Percentiles rank a stretch among this genome's conserved stretches.
Conservation (phyloP, 2,797 vertebrate genomes). For the Protonibea diacanthus region DNA sequence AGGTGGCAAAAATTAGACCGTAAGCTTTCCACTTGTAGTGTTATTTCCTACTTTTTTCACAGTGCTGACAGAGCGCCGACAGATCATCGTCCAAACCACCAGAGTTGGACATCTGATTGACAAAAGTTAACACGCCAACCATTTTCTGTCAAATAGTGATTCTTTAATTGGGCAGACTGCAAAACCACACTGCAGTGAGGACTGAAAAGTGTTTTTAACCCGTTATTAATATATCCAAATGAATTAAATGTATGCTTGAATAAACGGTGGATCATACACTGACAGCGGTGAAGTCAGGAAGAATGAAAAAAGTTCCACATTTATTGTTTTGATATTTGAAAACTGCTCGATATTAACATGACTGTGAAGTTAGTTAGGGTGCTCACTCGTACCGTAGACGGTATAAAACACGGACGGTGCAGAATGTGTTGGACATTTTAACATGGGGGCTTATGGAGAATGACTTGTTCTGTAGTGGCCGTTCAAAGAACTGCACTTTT, state of each 20-base stretch:
- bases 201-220: background rate
- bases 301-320: too few species aligned
- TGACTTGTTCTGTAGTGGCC: too few species aligned
- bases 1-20: constrained; percentile 52
- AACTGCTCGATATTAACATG: background rate
- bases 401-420: too few species aligned
- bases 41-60: constrained; percentile 42
- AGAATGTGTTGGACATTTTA: too few species aligned
- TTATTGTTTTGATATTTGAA: background rate
- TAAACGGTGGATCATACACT: background rate
- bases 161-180: background rate
- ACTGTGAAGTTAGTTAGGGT: background rate
- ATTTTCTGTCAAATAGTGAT: constrained; percentile 12
- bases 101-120: constrained; percentile 4
- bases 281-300: background rate
- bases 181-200: background rate
- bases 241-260: background rate
- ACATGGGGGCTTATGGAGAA: too few species aligned
- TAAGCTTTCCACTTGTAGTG: constrained; percentile 36
- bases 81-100: constrained; percentile 12
- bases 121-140: constrained; percentile 8
- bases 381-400: background rate
- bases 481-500: too few species aligned
- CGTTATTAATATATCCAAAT: background rate
- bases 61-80: constrained; percentile 47